Conservation (phyloP, 2,888 invertebrate species). For the Boloria euphrosyne region DNA sequence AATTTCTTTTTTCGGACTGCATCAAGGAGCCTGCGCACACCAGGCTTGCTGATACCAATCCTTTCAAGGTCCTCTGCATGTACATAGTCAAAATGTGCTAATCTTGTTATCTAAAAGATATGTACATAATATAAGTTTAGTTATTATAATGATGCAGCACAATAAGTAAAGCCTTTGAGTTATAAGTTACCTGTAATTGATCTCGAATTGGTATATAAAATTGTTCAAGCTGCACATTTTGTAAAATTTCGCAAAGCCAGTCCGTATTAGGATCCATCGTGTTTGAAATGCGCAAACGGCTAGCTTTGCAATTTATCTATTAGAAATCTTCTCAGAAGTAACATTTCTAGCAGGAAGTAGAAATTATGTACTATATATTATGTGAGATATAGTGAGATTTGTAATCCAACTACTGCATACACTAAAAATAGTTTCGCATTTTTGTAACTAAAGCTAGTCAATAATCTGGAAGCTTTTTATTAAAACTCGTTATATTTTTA, state of each 20-base stretch:
- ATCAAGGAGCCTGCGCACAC: slow-evolving; percentile 93
- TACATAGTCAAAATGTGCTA: slow-evolving; percentile 99
- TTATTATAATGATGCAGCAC: neutral
- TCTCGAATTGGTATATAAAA: slow-evolving; percentile 95
- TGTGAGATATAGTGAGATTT: too few species aligned
- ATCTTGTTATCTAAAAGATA: slow-evolving; percentile 88
- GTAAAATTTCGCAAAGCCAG: slow-evolving; percentile 92
- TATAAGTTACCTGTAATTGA: slow-evolving; percentile 88
- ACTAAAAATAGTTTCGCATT: slow-evolving; percentile 13
- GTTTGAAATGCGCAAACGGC: slow-evolving; percentile 2
- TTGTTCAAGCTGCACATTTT: slow-evolving; percentile 95
- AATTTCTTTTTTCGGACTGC: slow-evolving; percentile 94
- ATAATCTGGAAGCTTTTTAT: neutral
- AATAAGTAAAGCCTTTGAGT: neutral
- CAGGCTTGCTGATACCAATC: slow-evolving; percentile 97
- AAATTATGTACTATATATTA: slow-evolving; percentile 48
- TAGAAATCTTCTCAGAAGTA: slow-evolving; percentile 50
- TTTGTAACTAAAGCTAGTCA: neutral
- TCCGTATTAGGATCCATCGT: slow-evolving; percentile 83
- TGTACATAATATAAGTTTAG: neutral
- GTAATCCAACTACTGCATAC: slow-evolving; percentile 17
- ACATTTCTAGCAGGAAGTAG: slow-evolving; percentile 74
- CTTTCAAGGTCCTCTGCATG: slow-evolving; percentile 96
- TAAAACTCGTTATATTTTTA: slow-evolving; percentile 14
- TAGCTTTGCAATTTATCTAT: slow-evolving; percentile 43